These are phyloP conservation scores for Centropus unirufus DNA, from an alignment of 2,113 vertebrate genomes.

Conservation along the genomic window DNA sequence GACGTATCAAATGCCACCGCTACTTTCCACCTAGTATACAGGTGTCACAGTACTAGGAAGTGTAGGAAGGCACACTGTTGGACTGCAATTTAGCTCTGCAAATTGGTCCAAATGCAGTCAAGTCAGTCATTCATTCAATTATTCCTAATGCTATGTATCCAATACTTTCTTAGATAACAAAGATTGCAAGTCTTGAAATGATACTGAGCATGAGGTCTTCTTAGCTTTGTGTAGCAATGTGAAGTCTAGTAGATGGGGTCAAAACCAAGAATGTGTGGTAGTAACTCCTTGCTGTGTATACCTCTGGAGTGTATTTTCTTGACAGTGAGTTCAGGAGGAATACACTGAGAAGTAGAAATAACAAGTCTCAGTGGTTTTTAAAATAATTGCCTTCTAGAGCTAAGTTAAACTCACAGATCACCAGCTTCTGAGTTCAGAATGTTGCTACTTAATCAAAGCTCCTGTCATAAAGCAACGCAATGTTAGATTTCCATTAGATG, in stretches of 20 bases:
- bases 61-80: not conserved
- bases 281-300: not conserved
- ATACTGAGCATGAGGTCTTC: not conserved
- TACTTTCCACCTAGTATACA: not conserved
- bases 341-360: not conserved
- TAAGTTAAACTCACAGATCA: not conserved
- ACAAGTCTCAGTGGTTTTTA: not conserved
- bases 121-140: not conserved
- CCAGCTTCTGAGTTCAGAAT: not conserved
- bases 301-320: not conserved
- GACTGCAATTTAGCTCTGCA: not conserved
- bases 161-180: not conserved
- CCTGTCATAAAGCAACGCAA: not conserved
- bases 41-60: not conserved
- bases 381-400: not conserved
- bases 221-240: not conserved
- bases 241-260: not conserved
- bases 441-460: constrained; percentile 4
- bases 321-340: not conserved
- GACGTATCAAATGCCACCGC: not conserved
- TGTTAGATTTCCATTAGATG: not conserved
- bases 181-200: not conserved
- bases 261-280: not conserved
- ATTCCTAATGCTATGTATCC: not conserved
- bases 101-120: not conserved